Evolutionary conservation across 2,113 vertebrate genomes (phyloP).

Genomic region (Engystomops pustulosus): DNA sequence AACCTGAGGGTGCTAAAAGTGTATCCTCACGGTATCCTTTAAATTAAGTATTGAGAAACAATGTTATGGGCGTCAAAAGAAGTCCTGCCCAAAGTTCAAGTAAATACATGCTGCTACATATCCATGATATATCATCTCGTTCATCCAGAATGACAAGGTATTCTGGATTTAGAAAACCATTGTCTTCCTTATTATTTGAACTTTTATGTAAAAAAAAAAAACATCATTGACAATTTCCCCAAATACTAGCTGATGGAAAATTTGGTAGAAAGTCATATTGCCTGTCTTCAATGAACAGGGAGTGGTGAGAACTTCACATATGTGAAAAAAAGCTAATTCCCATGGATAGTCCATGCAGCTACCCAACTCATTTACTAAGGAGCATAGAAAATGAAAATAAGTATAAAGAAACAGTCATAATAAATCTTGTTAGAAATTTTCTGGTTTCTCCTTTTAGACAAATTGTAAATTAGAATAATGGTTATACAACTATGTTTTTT

Average conservation of each 20-base stretch:
- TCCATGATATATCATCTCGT: slow-evolving; percentile 15
- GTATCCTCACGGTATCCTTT: background rate
- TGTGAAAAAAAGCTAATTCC: background rate
- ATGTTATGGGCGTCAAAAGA: slow-evolving; percentile 46
- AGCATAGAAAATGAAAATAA: background rate
- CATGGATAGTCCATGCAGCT: background rate
- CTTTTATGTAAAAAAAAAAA: slow-evolving; percentile 20
- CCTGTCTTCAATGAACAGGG: background rate
- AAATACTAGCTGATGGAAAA: background rate
- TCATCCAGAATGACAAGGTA: slow-evolving; percentile 37
- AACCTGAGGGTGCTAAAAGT: slow-evolving; percentile 2
- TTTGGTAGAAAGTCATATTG: background rate
- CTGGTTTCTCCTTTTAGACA: too few species aligned
- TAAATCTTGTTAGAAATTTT: too few species aligned
- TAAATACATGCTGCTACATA: slow-evolving; percentile 34
- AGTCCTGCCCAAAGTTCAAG: slow-evolving; percentile 47
- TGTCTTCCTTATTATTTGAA: slow-evolving; percentile 10
- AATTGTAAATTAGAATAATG: too few species aligned
- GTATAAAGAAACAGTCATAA: too few species aligned
- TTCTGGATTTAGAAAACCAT: slow-evolving; percentile 26
- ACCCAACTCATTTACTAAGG: background rate
- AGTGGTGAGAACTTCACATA: background rate
- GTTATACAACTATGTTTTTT: too few species aligned
- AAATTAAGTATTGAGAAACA: slow-evolving; percentile 44
- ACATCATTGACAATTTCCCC: background rate